Conservation (phyloP, 64 coral and sea anemone genomes). For the Pocillopora verrucosa region DNA sequence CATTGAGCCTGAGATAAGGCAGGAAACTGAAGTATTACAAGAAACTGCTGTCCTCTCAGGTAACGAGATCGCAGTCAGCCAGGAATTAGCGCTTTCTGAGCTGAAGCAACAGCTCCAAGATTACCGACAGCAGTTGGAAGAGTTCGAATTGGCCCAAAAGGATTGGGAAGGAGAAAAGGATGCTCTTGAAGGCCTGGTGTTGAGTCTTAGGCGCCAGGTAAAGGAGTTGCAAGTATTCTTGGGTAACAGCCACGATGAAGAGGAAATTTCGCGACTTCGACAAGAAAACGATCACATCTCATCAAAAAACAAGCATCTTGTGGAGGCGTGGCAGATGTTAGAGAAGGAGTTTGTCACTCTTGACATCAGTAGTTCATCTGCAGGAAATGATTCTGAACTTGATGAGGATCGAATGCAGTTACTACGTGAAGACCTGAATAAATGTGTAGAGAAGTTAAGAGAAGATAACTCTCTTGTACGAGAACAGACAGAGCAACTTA, state of each 20-base stretch:
- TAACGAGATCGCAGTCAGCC: not conserved
- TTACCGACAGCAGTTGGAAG: conserved; percentile 65
- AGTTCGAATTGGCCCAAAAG: conserved; percentile 57
- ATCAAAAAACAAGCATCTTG: conserved; percentile 15
- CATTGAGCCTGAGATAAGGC: conserved; percentile 8
- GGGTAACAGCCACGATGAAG: not conserved
- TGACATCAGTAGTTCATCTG: not conserved
- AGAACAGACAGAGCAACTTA: conserved; percentile 75
- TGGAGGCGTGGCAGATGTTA: conserved; percentile 30
- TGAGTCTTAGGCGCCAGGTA: conserved; percentile 58
- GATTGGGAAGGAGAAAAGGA: conserved; percentile 89
- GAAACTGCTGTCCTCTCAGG: not conserved
- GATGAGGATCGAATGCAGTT: not conserved
- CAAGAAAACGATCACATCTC: not conserved
- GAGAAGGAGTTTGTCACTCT: conserved; percentile 29
- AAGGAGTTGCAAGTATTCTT: conserved; percentile 45
- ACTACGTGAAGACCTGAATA: conserved; percentile 3
- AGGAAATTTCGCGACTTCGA: conserved; percentile 17
- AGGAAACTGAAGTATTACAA: not conserved
- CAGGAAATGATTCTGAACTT: not conserved
- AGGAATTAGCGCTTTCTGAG: conserved; percentile 13
- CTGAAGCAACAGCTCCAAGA: conserved; percentile 66
- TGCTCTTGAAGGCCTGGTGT: conserved; percentile 73
- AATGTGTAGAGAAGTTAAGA: conserved; percentile 51
- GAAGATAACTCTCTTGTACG: conserved; percentile 69